Evolutionary conservation across 2,888 invertebrate species (phyloP).

Genomic region (Monoplex corrugatus): DNA sequence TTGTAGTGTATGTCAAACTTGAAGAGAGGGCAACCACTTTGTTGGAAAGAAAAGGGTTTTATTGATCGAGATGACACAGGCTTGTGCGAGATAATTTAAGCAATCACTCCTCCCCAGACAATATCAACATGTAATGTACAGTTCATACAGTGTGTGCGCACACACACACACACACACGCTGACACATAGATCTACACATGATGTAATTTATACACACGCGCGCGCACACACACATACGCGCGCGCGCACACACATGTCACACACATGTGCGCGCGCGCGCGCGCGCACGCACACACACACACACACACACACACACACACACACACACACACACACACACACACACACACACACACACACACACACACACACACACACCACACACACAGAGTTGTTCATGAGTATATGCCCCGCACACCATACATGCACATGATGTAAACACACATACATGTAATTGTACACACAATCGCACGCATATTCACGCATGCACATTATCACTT

Average conservation of each 20-base stretch:
- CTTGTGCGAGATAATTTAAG: too few relatives aligned
- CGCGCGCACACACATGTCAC: neutral
- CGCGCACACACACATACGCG: neutral
- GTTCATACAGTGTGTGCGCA: too few relatives aligned
- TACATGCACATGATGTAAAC: neutral
- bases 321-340: conserved; percentile 18
- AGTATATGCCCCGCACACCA: neutral
- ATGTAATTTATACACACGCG: neutral
- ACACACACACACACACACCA: neutral
- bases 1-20: too few relatives aligned
- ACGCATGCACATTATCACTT: too few relatives aligned
- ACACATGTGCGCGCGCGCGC: neutral
- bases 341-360: conserved; percentile 17
- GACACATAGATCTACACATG: too few relatives aligned
- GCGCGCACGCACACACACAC: neutral
- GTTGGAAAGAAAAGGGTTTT: too few relatives aligned
- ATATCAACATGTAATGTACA: too few relatives aligned
- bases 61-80: too few relatives aligned
- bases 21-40: too few relatives aligned
- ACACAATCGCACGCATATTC: neutral
- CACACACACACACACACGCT: too few relatives aligned
- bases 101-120: too few relatives aligned
- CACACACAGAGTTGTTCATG: neutral
- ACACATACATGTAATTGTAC: neutral
- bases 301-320: conserved; percentile 15